phyloP scores from a whole-genome alignment of 2,797 vertebrate species.

The Pangasius sanitwongsei region DNA sequence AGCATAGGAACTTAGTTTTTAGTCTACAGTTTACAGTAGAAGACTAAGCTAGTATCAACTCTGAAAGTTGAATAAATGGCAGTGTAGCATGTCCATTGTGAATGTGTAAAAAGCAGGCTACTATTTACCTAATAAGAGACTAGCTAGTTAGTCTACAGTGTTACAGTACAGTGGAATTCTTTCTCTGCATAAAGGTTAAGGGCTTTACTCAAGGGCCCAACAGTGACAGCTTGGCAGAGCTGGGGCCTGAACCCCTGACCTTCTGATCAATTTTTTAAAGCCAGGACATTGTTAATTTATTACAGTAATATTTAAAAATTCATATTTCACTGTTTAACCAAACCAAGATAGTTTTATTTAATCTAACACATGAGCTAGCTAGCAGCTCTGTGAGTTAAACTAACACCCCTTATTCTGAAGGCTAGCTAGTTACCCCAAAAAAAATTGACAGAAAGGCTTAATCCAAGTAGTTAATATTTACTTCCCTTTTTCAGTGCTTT shows the following conservation, averaged over 20 bases:
- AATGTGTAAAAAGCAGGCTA: neutral
- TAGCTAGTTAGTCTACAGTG: neutral
- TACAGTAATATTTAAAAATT: neutral
- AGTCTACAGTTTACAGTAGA: neutral
- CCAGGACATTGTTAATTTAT: neutral
- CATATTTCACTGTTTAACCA: neutral
- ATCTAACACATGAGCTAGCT: neutral
- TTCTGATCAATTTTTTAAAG: neutral
- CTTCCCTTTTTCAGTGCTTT: neutral
- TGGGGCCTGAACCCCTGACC: neutral
- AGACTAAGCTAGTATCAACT: neutral
- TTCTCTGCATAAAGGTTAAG: neutral
- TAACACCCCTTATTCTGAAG: neutral
- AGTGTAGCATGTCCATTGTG: neutral
- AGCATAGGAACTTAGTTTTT: neutral
- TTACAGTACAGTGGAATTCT: neutral
- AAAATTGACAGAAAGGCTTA: neutral
- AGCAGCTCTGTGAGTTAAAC: neutral
- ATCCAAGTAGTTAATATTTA: neutral
- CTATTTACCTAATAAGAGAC: neutral
- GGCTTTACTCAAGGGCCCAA: too few species aligned
- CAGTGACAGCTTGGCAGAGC: too few species aligned
- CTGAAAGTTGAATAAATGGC: neutral
- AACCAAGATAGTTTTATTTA: neutral
- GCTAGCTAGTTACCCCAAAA: neutral